Evolutionary conservation across 2,888 invertebrate genomes (phyloP).

Genomic region (Ferdinandea cuprea): DNA sequence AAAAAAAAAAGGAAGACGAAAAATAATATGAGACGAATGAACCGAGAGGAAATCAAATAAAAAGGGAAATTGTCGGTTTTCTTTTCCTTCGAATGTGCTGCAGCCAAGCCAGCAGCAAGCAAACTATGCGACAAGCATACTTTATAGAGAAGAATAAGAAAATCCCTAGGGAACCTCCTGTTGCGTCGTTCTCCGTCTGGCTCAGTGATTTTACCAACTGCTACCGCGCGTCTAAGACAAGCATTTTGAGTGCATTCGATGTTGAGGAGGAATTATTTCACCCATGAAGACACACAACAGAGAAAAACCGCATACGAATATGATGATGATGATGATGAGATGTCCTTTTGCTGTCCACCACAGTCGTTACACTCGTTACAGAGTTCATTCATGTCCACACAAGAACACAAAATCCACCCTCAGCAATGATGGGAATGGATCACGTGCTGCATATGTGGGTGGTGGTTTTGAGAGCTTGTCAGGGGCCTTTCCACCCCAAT

Average conservation of each 20-base stretch:
- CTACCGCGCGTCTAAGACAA: conserved; percentile 24
- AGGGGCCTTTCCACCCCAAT: conserved; percentile 48
- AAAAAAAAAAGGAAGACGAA: conserved; percentile 53
- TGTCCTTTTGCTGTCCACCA: conserved; percentile 53
- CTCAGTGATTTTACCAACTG: conserved; percentile 32
- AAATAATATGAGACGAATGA: conserved; percentile 43
- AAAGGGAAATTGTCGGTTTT: conserved; percentile 52
- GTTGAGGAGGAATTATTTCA: background rate
- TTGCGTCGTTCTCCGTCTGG: conserved; percentile 65
- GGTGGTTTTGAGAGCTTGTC: background rate
- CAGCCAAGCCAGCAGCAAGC: no score
- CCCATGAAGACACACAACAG: conserved; percentile 18
- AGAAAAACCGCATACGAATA: conserved; percentile 40
- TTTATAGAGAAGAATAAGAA: conserved; percentile 33
- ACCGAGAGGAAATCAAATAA: conserved; percentile 38
- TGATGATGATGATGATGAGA: conserved; percentile 45
- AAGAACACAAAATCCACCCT: no score
- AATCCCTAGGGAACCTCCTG: conserved; percentile 72
- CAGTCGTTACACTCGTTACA: conserved; percentile 40
- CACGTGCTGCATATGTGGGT: conserved; percentile 56
- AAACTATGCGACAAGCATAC: conserved; percentile 55
- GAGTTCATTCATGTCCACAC: conserved; percentile 42
- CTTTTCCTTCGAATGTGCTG: conserved; percentile 45
- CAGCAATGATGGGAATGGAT: conserved; percentile 39
- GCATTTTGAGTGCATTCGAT: conserved; percentile 11